Evolutionary conservation across 2,888 invertebrate species (phyloP).

Genomic region (Tenthredo livida): DNA sequence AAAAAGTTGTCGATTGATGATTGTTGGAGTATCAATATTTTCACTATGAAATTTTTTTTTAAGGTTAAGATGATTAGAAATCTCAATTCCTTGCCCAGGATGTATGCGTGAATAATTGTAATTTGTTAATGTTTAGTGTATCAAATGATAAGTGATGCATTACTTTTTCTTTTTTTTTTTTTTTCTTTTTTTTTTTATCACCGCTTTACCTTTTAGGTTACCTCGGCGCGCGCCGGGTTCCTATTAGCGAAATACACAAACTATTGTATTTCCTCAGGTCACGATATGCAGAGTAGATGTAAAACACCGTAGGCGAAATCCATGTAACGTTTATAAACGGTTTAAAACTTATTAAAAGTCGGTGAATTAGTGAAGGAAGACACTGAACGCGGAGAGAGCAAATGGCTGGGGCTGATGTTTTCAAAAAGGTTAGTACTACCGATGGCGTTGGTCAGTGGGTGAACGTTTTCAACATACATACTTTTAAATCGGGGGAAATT

Average conservation of each 20-base stretch:
- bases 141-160: neutral
- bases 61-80: neutral
- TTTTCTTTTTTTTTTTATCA: neutral
- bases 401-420: slow-evolving; percentile 75
- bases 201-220: slow-evolving; percentile 73
- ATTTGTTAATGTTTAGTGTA: neutral
- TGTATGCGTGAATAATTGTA: neutral
- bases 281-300: neutral
- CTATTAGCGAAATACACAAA: slow-evolving; percentile 64
- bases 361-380: slow-evolving; percentile 52
- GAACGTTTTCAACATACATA: slow-evolving; percentile 71
- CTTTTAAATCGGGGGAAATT: slow-evolving; percentile 61
- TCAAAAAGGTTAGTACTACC: slow-evolving; percentile 68
- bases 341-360: slow-evolving; percentile 30
- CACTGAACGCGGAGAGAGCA: slow-evolving; percentile 68
- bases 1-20: neutral
- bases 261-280: slow-evolving; percentile 23
- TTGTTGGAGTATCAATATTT: neutral
- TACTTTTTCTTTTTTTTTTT: too few species aligned
- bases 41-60: neutral
- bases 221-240: slow-evolving; percentile 76
- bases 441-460: slow-evolving; percentile 66
- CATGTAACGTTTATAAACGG: slow-evolving; percentile 8
- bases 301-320: slow-evolving; percentile 45
- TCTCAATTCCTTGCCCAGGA: neutral